Evolutionary conservation across 2,113 vertebrate genomes (phyloP), one percentile per base, ranked within the genome.

Genomic region (Hippocampus comes): DNA sequence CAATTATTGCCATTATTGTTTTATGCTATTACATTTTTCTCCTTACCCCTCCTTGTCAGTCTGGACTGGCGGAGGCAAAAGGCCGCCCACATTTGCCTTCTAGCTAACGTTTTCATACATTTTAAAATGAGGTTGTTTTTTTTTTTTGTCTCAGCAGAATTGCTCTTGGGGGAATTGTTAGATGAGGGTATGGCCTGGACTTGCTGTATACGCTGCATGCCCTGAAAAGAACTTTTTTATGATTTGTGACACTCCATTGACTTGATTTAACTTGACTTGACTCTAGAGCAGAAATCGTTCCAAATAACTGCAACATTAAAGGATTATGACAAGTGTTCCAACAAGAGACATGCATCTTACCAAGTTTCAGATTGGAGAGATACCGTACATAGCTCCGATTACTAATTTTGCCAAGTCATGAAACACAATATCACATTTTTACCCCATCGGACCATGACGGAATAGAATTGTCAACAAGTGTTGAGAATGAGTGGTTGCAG

Each of bases 221-320:
- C 42, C 5, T 25, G 42, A 48, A 48, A 65, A 49, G 17, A 67
- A 49, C 17, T 67, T 46, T 43, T 43, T 25, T 43, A 10, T 34
- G 46, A 68, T 68, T 34, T 68, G 66, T 27, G 9, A 21, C 48
- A 34, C 20, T 49, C 18, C 43, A 46, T 64, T 66, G 63, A 65
- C 63, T 43, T 65, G 63, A 65, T 27, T 65, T 25, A 67, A 65
- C 30, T 61, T 61, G 59, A 41, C 60, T 38, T 21, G 61, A 42
- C 34, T 21, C 4, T 11, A 27, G 38, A 64, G 5, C 10, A 43
- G 11, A 21, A 43, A 64, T 43, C 6, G 9, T 65, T 65, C n/a
- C 41, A 43, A 65, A 65, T 61, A 65, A 25, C 41, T 65, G 63
- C 63, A 43, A 65, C 12, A 15, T 65, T 46, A 21, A 56, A 56